phyloP scores from a whole-genome alignment of 2,797 vertebrate genomes.

The Sardinella longiceps region DNA sequence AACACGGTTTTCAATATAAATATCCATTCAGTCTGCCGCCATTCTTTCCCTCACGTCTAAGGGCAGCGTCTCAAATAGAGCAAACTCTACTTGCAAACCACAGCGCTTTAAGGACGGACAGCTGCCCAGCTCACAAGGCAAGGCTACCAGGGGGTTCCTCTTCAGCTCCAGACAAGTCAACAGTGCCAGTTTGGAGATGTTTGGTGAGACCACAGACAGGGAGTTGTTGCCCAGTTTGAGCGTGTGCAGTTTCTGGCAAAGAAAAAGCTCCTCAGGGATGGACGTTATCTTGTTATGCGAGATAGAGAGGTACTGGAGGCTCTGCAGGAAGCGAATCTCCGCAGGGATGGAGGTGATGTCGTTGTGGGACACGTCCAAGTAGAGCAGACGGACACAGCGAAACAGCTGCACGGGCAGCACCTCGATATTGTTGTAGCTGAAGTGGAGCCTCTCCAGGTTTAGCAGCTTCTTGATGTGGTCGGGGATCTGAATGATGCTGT shows the following conservation, averaged over 20 bases:
- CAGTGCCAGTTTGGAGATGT: constrained; percentile 85
- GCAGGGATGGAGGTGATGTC: constrained; percentile 84
- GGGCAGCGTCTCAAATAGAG: constrained; percentile 93
- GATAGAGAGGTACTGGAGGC: constrained; percentile 91
- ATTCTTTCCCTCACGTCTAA: constrained; percentile 84
- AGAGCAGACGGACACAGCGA: constrained; percentile 89
- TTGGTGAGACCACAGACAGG: constrained; percentile 86
- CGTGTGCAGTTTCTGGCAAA: constrained; percentile 90
- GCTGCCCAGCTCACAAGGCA: constrained; percentile 85
- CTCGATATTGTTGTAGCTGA: constrained; percentile 96
- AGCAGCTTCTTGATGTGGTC: constrained; percentile 89
- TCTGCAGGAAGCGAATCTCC: constrained; percentile 88
- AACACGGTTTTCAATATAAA: too few relatives aligned
- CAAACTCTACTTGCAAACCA: constrained; percentile 90
- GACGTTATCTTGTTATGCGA: constrained; percentile 91
- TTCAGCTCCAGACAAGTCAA: constrained; percentile 92
- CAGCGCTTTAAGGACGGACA: constrained; percentile 89
- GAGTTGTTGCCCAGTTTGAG: constrained; percentile 91
- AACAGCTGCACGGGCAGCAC: constrained; percentile 87
- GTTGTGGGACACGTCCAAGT: constrained; percentile 91
- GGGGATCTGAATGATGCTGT: constrained; percentile 95
- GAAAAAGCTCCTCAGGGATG: constrained; percentile 91
- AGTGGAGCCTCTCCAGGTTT: constrained; percentile 90
- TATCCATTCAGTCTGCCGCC: background rate
- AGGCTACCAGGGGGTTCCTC: constrained; percentile 92